Evolutionary conservation across 2,888 invertebrate genomes (phyloP), one percentile per base, ranked within the genome.

Genomic region (Ochropleura plecta): DNA sequence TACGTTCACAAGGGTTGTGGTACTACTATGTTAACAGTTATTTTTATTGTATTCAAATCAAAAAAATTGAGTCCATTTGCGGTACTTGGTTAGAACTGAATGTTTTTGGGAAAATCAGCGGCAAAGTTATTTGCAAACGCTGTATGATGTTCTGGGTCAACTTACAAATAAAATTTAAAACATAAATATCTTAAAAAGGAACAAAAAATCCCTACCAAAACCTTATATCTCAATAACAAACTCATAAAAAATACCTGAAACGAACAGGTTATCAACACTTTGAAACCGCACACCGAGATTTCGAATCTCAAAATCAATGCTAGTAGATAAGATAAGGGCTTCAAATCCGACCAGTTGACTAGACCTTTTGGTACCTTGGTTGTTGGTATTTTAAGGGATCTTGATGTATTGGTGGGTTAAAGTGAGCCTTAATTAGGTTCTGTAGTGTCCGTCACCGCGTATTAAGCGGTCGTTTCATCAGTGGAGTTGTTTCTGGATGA

Each of bases 381-480:
- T 66, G 71, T 70, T 51, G 62, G 64, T 57, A 67, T 76, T 46
- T 49, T 60, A 44, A 73, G 10, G 76, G 92, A 46, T 91, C 91
- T 82, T 67, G 44, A n/a, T 88, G 88, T 70, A 78, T 8, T 93
- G 93, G 94, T 85, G 82, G 67, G 55, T 77, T 70, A 84, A 89
- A 89, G 91, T 89, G 90, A 89, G 90, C 92, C 93, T 95, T 96
- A 96, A 96, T 96, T 96, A 96, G 96, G 93, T 92, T 93, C 90
- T 92, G 92, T 93, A 93, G 94, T 94, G 94, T 94, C 95, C 95
- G 96, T 96, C 96, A 94, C 86, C 87, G 92, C 92, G 92, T 92
- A 95, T 96, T 96, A 96, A 93, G 92, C 89, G 91, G 91, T 94
- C 96, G 95, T 95, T 96, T 94, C 95, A 95, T 96, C 96, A 96